phyloP scores from a whole-genome alignment of 1,140 invertebrate species.

The Cydia amplana region DNA sequence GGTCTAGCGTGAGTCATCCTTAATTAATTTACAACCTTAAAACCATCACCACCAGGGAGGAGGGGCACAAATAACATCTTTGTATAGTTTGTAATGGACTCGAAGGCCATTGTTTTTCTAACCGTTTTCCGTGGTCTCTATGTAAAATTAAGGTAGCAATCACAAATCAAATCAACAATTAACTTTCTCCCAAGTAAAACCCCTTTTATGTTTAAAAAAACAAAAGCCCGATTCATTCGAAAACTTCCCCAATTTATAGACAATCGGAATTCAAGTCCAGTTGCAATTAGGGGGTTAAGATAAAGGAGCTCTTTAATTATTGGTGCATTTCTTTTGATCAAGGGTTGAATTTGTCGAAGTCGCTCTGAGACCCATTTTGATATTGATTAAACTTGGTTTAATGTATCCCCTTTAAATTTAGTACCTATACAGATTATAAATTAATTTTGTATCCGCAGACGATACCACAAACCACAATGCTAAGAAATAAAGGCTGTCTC shows the following conservation, averaged over 20 bases:
- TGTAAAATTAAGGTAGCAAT: background rate
- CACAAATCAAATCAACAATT: background rate
- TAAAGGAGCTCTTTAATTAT: background rate
- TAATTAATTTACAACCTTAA: too few species aligned
- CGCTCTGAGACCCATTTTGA: background rate
- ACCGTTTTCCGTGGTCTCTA: too few species aligned
- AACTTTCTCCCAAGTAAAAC: background rate
- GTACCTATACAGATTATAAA: too few species aligned
- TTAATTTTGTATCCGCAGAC: too few species aligned
- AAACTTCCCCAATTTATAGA: background rate
- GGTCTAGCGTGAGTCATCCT: too few species aligned
- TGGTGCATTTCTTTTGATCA: background rate
- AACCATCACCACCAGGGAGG: too few species aligned
- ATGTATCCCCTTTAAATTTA: too few species aligned
- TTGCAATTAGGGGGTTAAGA: constrained; percentile 3
- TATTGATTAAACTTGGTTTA: background rate
- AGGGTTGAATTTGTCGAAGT: background rate
- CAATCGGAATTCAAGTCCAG: constrained; percentile 1
- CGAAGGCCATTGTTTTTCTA: too few species aligned
- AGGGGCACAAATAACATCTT: too few species aligned
- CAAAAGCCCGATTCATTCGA: background rate
- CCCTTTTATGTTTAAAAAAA: background rate
- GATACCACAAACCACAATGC: too few species aligned
- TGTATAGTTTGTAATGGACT: too few species aligned
- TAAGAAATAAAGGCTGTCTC: too few species aligned